These are phyloP conservation scores for Xanthia icteritia DNA, from an alignment of 2,888 invertebrate species.

Conservation along the genomic window DNA sequence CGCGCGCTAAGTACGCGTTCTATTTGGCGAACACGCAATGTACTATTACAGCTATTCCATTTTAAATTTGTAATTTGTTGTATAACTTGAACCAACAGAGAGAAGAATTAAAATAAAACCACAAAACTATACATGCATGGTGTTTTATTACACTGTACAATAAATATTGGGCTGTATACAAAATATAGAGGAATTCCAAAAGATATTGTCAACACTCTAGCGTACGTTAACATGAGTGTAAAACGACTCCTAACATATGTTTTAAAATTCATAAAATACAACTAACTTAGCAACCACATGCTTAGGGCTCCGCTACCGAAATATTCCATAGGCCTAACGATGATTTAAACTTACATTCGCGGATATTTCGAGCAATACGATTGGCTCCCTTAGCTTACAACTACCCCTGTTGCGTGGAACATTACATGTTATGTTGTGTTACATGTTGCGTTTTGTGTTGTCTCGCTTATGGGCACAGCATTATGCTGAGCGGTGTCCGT, in stretches of 20 bases:
- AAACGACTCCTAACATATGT: constrained; percentile 80
- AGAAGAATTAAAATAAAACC: constrained; percentile 66
- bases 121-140: constrained; percentile 85
- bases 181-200: constrained; percentile 90
- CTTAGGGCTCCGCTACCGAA: constrained; percentile 55
- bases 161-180: constrained; percentile 90
- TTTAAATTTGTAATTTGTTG: no score
- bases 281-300: constrained; percentile 63
- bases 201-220: constrained; percentile 89
- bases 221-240: constrained; percentile 85
- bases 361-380: constrained; percentile 71
- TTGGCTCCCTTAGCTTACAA: constrained; percentile 77
- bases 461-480: not conserved
- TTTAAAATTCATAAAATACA: constrained; percentile 81
- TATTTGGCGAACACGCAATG: no score
- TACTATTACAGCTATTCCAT: no score
- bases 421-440: constrained; percentile 52
- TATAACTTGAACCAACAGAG: not conserved
- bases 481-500: not conserved
- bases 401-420: constrained; percentile 67
- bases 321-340: constrained; percentile 72
- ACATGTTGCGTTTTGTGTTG: not conserved
- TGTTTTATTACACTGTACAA: constrained; percentile 91
- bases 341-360: constrained; percentile 61
- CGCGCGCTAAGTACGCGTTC: no score